A percentile compares a stretch with the other conserved stretches of the same genome.
Evolutionary conservation across 2,888 invertebrate species (phyloP).

Genomic region (Drosophila glabriapex): DNA sequence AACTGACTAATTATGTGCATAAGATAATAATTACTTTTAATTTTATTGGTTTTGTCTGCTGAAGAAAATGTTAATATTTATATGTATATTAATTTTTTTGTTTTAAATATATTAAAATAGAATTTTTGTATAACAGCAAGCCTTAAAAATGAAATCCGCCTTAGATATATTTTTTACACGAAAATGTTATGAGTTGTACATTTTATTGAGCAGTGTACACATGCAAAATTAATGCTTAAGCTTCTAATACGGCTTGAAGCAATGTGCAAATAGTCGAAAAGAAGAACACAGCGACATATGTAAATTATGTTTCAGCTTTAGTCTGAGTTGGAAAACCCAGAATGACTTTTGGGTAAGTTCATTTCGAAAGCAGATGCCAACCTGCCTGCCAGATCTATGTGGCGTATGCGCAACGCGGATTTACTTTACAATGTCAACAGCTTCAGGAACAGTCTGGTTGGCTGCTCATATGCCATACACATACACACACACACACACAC

Average conservation of each 20-base stretch:
- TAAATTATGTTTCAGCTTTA: slow-evolving; percentile 50
- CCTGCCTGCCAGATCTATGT: slow-evolving; percentile 40
- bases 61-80: not conserved
- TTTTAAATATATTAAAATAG: not conserved
- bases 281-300: slow-evolving; percentile 33
- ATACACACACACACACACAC: slow-evolving; percentile 3
- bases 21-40: not conserved
- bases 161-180: not conserved
- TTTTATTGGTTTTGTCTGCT: not conserved
- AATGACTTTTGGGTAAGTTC: slow-evolving; percentile 54
- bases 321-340: slow-evolving; percentile 33
- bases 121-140: not conserved
- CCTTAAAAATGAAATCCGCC: not conserved
- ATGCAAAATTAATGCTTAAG: slow-evolving; percentile 4
- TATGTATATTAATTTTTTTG: not conserved
- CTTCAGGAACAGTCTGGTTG: slow-evolving; percentile 30
- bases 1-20: not conserved
- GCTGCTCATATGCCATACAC: slow-evolving; percentile 46
- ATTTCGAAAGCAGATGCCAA: slow-evolving; percentile 25
- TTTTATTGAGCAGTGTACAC: not conserved
- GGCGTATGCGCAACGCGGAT: slow-evolving; percentile 72
- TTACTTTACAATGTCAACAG: slow-evolving; percentile 70
- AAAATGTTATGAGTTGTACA: not conserved
- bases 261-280: slow-evolving; percentile 45
- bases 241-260: slow-evolving; percentile 7